Base-by-base conservation (phyloP, 1,140 invertebrate species). In the Littorina saxatilis region DNA sequence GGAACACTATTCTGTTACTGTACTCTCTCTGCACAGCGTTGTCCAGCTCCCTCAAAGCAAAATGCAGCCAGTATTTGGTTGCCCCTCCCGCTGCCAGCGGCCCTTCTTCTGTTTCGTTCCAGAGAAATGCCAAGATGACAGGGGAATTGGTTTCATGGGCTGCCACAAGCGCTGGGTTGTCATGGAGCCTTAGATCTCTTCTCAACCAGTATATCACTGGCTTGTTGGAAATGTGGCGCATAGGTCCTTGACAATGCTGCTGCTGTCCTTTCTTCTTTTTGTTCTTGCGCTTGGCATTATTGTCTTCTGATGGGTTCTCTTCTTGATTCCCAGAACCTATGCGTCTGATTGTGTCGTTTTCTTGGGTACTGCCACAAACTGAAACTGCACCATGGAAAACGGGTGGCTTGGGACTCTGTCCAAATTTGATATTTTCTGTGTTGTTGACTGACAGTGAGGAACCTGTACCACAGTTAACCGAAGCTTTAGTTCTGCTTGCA, bases 51-150 rank as follows among this genome's bases (percentile, higher is more conserved):
- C n/a, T 72, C 37, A 72, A 37, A 23, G 68, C 68, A 72, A 72
- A 72, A 27, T 72, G 68, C 35, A 72, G 68, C 68, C 68, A 72
- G 68, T 72, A 72, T 72, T 72, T 72, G 20, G 37, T 40, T 2
- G 68, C 68, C 17, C 68, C 68, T 43, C 68, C 68, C 11, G 68
- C 68, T 40, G 68, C 68, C 0, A 72, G 37, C 11, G 68, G 32
- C 15, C 35, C 68, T 27, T 72, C 68, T 72, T 72, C 68, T 15
- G 5, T 20, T 20, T 72, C 68, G 29, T 40, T 72, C 68, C 68
- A 72, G 13, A 72, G 40, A 40, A 72, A 72, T 40, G 68, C n/a
- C 13, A 72, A n/a, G 23, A 72, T 37, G 29, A 72, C 68, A 3
- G 68, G 37, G 37, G 68, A 35, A 37, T 43, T 40, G 20, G 15